Evolutionary conservation across 2,888 invertebrate genomes (phyloP), one percentile per base, ranked within the genome.

Genomic region (Cremastinae sp.): DNA sequence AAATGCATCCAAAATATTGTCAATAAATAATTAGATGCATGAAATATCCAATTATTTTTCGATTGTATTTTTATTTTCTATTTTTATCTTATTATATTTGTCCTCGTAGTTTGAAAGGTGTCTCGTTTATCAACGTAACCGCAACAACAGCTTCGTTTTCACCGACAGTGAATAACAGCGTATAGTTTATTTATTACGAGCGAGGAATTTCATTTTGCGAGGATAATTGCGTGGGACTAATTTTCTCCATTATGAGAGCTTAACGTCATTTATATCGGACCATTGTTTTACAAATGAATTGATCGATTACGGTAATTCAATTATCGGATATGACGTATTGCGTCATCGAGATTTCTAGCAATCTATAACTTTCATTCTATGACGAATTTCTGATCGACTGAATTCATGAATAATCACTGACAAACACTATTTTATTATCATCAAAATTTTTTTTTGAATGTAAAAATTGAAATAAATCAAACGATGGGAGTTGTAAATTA

Each of bases 191-290:
- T 55, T 62, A 70, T 61, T 35, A 45, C 45, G 22, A 41, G 28
- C 43, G 10, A 14, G 41, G 16, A 14, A 20, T 16, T 58, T 74
- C 61, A 77, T 74, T 77, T 28, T 61, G 61, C 49, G 65, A 70
- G 65, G 64, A 65, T 74, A 74, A 77, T 77, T 74, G 74, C 64
- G 74, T 73, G 69, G 76, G 73, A 20, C 64, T 74, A 56, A 77
- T 77, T 69, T 16, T 49, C 73, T 70, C 20, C 28, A 74, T 77
- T 77, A 77, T 74, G 43, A 65, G 65, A 65, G 55, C 70, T 69
- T 70, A 70, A 59, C 65, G 65, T 74, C 76, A 47, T 45, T 16
- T 35, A 35, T 49, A 14, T 45, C 12, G 12, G 41, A 47, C 62
- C 49, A 49, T 39, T 39, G 47, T 62, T 62, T 62, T 18, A 18